Conservation (phyloP, 2,797 vertebrate species). For the Tapirus indicus region DNA sequence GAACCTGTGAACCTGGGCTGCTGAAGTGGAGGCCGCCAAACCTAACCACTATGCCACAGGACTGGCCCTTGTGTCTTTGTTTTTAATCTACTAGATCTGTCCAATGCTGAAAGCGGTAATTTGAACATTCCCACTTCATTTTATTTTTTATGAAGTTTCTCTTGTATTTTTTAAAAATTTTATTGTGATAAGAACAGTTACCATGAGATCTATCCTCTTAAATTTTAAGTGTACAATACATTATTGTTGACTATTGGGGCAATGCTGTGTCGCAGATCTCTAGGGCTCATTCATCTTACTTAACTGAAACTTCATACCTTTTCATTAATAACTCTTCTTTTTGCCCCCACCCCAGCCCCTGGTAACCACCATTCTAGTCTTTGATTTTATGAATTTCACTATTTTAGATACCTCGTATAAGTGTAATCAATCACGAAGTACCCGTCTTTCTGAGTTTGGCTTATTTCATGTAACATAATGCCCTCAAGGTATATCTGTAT, state of each 20-base stretch:
- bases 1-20: too few relatives aligned
- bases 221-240: rapidly evolving
- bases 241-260: rapidly evolving
- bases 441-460: too few relatives aligned
- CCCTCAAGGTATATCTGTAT: too few relatives aligned
- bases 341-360: neutral
- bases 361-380: neutral
- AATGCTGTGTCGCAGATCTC: neutral
- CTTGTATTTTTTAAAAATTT: neutral
- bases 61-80: too few relatives aligned
- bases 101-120: neutral
- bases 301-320: neutral
- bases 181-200: neutral
- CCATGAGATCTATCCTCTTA: rapidly evolving
- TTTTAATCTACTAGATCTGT: neutral
- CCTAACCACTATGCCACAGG: too few relatives aligned
- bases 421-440: rapidly evolving
- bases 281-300: too few relatives aligned
- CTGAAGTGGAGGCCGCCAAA: too few relatives aligned
- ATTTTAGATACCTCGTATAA: neutral
- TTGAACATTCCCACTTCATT: too few relatives aligned
- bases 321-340: neutral
- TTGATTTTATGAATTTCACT: neutral
- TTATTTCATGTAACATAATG: neutral
- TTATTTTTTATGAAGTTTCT: neutral